Evolutionary conservation across 2,113 vertebrate species (phyloP).

Genomic region (Chamaetylas fuelleborni): DNA sequence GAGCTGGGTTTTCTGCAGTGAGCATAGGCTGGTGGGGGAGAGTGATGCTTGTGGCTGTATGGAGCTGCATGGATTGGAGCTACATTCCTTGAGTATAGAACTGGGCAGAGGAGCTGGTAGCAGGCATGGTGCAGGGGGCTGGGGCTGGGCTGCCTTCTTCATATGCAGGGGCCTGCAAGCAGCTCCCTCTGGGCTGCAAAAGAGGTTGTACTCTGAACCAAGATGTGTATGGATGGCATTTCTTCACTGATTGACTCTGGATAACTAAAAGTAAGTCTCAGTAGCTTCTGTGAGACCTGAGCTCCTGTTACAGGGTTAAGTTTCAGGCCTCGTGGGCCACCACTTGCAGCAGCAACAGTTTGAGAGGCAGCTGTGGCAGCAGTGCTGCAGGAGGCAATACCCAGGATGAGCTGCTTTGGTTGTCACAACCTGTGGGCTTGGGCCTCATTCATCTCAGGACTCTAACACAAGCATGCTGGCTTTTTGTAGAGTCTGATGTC

Average conservation of each 20-base stretch:
- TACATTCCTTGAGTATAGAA: not conserved
- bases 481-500: not conserved
- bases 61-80: not conserved
- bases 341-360: not conserved
- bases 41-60: fast-evolving
- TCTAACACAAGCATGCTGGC: fast-evolving
- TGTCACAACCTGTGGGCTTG: not conserved
- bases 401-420: not conserved
- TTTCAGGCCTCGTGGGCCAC: not conserved
- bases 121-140: fast-evolving
- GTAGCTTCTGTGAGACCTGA: not conserved
- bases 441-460: not conserved
- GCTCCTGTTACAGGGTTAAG: conserved; percentile 44
- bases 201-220: not conserved
- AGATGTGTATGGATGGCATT: not conserved
- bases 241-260: not conserved
- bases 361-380: not conserved
- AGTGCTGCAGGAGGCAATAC: not conserved
- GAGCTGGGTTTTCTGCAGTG: fast-evolving
- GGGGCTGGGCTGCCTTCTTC: not conserved
- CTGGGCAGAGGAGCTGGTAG: not conserved
- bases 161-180: not conserved
- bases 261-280: not conserved
- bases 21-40: not conserved
- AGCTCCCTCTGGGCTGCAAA: not conserved